Conservation (phyloP, 2,113 vertebrate genomes). For the Ochotona princeps region DNA sequence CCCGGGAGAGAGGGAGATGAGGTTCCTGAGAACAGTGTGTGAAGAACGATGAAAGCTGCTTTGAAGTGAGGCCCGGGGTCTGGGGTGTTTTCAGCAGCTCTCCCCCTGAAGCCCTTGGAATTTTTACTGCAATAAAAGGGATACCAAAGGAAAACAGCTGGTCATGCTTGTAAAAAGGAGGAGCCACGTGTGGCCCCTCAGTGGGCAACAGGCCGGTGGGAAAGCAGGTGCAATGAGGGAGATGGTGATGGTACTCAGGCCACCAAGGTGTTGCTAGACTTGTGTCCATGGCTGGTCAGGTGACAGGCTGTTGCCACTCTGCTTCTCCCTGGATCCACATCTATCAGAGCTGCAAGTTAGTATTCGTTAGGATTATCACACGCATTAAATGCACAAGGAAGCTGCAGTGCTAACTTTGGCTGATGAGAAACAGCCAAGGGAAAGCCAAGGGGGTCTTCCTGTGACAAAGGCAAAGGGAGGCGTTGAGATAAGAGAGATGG, state of each 20-base stretch:
- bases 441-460: background rate
- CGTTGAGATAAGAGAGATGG: background rate
- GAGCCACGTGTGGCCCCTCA: conserved; percentile 78
- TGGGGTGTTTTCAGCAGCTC: conserved; percentile 85
- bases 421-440: background rate
- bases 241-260: background rate
- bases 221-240: conserved; percentile 48
- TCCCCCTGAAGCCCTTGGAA: conserved; percentile 87
- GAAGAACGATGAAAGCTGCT: conserved; percentile 89
- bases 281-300: background rate
- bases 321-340: background rate
- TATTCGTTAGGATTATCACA: background rate
- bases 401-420: background rate
- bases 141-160: conserved; percentile 88
- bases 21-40: conserved; percentile 83
- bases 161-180: conserved; percentile 79
- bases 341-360: too few species aligned
- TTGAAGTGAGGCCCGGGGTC: conserved; percentile 86
- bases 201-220: conserved; percentile 65
- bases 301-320: background rate
- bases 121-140: conserved; percentile 87
- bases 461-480: background rate
- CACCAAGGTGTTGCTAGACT: too few species aligned
- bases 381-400: background rate
- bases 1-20: conserved; percentile 84